These are phyloP conservation scores for Chironomus striatipennis DNA, from an alignment of 1,140 invertebrate genomes.

Conservation along the genomic window DNA sequence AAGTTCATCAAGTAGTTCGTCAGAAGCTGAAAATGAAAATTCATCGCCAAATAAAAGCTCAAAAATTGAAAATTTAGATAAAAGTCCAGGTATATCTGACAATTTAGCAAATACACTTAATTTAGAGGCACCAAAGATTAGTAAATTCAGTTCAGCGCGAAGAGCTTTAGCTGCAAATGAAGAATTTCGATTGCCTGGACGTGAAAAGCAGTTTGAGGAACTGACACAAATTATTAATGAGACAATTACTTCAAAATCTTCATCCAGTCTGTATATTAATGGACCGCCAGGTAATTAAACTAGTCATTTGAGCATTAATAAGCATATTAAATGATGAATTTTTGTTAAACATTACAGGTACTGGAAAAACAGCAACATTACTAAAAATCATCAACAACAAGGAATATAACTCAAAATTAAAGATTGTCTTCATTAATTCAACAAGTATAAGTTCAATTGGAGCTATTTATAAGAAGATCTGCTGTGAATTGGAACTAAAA, in stretches of 20 bases:
- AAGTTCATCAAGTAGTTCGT: too few species aligned
- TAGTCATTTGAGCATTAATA: not conserved
- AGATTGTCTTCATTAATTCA: constrained; percentile 71
- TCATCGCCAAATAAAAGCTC: too few species aligned
- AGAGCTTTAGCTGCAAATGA: not conserved
- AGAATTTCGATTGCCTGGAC: constrained; percentile 39
- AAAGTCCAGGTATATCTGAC: not conserved
- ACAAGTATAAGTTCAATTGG: constrained; percentile 66
- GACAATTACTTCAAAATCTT: constrained; percentile 54
- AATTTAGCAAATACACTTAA: not conserved
- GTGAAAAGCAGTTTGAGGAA: constrained; percentile 65
- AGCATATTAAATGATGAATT: too few species aligned
- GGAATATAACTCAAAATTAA: constrained; percentile 50
- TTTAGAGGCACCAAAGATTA: not conserved
- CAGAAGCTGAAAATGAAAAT: too few species aligned
- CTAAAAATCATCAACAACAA: constrained; percentile 57
- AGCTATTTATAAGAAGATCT: constrained; percentile 62
- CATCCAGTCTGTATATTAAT: constrained; percentile 84
- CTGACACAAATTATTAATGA: constrained; percentile 59
- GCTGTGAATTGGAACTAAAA: constrained; percentile 52
- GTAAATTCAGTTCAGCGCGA: not conserved
- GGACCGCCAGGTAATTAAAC: constrained; percentile 70
- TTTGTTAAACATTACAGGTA: constrained; percentile 52
- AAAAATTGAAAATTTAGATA: too few species aligned
- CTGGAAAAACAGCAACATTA: constrained; percentile 88